phyloP scores from a whole-genome alignment of 2,888 invertebrate species.

The Stenichneumon culpator region DNA sequence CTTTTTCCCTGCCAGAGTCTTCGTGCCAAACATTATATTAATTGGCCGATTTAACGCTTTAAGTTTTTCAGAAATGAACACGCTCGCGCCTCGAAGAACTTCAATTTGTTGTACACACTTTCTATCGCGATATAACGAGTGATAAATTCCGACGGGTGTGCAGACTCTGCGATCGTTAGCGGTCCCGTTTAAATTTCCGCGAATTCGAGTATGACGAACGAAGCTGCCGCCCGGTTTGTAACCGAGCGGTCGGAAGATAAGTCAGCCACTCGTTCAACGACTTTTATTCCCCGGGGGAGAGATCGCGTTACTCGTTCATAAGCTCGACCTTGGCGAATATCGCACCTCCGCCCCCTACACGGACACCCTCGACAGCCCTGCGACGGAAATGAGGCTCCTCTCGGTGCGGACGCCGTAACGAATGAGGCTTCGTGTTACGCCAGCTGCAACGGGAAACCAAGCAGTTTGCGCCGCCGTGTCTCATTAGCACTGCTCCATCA shows the following conservation, averaged over 20 bases:
- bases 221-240: conserved; percentile 12
- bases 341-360: not conserved
- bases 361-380: conserved; percentile 35
- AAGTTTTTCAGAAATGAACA: not conserved
- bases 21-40: conserved; percentile 23
- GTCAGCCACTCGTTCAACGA: conserved; percentile 67
- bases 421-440: conserved; percentile 71
- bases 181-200: conserved; percentile 42
- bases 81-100: conserved; percentile 24
- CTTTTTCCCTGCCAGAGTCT: not conserved
- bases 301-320: conserved; percentile 68
- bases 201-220: conserved; percentile 63
- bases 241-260: conserved; percentile 58
- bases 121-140: conserved; percentile 53
- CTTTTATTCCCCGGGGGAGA: conserved; percentile 67
- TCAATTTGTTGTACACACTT: conserved; percentile 38
- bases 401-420: conserved; percentile 63
- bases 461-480: conserved; percentile 51
- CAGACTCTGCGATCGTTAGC: conserved; percentile 1
- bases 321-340: conserved; percentile 23
- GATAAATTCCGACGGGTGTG: conserved; percentile 22
- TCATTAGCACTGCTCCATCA: conserved; percentile 1
- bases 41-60: conserved; percentile 36
- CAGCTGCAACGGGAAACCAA: conserved; percentile 35
- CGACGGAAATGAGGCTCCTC: conserved; percentile 27